Evolutionary conservation across 2,797 vertebrate genomes (phyloP).

Genomic region (Gymnothorax reevesii): DNA sequence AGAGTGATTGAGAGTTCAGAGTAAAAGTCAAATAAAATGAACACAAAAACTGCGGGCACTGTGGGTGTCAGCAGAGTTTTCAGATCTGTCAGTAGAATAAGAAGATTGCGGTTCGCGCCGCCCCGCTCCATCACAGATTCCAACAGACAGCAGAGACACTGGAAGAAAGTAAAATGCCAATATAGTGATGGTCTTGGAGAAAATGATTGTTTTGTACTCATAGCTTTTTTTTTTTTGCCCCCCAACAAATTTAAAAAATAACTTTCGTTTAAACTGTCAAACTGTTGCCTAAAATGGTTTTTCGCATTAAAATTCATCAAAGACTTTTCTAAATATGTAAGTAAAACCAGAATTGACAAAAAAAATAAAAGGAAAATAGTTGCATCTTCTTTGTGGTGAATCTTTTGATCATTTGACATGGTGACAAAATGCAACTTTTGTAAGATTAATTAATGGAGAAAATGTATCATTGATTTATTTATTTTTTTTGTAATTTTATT

Average conservation of each 20-base stretch:
- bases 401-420: neutral
- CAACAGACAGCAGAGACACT: neutral
- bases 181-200: neutral
- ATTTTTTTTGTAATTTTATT: neutral
- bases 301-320: neutral
- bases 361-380: neutral
- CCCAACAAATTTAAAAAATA: too few species aligned
- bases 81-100: slow-evolving; percentile 15
- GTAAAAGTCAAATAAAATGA: slow-evolving; percentile 4
- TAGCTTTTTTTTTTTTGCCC: too few species aligned
- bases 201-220: too few species aligned
- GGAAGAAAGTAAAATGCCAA: neutral
- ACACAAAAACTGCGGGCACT: neutral
- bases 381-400: neutral
- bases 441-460: too few species aligned
- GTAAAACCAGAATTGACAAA: neutral
- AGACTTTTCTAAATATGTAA: neutral
- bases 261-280: too few species aligned
- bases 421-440: neutral
- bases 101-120: neutral
- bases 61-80: slow-evolving; percentile 6
- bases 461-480: neutral
- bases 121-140: neutral
- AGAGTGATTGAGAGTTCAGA: neutral
- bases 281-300: too few species aligned